Evolutionary conservation across 2,888 invertebrate genomes (phyloP).

Genomic region (Lasioglossum villosulum): DNA sequence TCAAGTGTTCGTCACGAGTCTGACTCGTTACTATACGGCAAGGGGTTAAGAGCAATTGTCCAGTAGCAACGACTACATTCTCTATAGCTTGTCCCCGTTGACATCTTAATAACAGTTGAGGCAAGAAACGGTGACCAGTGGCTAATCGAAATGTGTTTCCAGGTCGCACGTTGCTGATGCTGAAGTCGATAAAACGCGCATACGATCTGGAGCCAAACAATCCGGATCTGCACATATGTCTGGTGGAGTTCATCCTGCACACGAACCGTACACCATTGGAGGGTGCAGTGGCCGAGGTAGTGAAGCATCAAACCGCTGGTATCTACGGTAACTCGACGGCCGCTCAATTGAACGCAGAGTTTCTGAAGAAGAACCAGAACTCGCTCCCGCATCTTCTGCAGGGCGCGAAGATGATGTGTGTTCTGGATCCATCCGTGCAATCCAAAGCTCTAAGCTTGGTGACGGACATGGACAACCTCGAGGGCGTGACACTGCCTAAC

Average conservation of each 20-base stretch:
- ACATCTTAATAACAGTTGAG: not conserved
- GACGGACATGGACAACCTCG: constrained; percentile 85
- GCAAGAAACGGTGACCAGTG: not conserved
- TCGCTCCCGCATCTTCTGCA: constrained; percentile 93
- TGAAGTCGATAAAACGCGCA: constrained; percentile 97
- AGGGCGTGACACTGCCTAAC: constrained; percentile 87
- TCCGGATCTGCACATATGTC: constrained; percentile 94
- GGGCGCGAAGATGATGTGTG: constrained; percentile 92
- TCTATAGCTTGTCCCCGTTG: not conserved
- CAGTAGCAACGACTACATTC: not conserved
- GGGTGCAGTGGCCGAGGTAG: constrained; percentile 85
- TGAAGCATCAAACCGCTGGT: constrained; percentile 85
- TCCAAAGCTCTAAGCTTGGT: constrained; percentile 88
- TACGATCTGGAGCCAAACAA: constrained; percentile 90
- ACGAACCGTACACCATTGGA: constrained; percentile 84
- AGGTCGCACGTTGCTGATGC: constrained; percentile 96
- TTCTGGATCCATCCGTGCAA: constrained; percentile 89
- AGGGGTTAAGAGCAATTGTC: not conserved
- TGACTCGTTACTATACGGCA: too few relatives aligned
- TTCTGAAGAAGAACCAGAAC: constrained; percentile 81
- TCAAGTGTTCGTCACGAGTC: too few relatives aligned
- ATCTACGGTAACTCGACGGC: constrained; percentile 87
- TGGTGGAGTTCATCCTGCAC: constrained; percentile 91
- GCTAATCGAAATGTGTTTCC: constrained; percentile 75
- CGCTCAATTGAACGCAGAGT: constrained; percentile 86